Percentiles rank a stretch among this genome's conserved stretches.
phyloP scores from a whole-genome alignment of 2,113 vertebrate genomes.

The Tretioscincus oriximinensis region DNA sequence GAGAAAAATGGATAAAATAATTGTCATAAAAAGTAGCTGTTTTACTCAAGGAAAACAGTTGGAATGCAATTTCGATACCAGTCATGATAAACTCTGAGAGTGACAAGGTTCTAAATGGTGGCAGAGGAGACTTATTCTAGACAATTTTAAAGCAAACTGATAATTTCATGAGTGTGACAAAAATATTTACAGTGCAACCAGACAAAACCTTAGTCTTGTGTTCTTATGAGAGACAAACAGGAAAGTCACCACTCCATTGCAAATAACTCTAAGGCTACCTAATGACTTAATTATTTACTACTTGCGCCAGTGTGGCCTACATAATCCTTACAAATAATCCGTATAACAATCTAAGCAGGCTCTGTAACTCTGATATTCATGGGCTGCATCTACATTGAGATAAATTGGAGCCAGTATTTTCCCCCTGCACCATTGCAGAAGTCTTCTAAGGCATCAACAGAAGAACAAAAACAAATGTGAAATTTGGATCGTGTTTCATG shows the following conservation, averaged over 20 bases:
- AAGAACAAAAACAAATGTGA: too few species aligned
- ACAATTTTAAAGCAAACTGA: background rate
- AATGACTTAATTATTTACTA: background rate
- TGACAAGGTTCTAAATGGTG: constrained; percentile 1
- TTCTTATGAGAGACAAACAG: background rate
- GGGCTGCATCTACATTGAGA: too few species aligned
- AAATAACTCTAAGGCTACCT: background rate
- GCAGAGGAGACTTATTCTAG: background rate
- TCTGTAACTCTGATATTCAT: background rate
- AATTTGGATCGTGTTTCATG: too few species aligned
- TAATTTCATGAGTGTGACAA: background rate
- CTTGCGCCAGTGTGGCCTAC: background rate
- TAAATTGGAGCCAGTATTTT: too few species aligned
- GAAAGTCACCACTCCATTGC: background rate
- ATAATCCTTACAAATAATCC: too few species aligned
- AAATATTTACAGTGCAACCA: background rate
- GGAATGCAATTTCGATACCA: background rate
- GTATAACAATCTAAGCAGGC: background rate
- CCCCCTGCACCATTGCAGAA: too few species aligned
- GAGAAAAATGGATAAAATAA: background rate
- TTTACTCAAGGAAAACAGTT: background rate
- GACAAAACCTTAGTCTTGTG: background rate
- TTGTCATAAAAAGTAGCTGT: background rate
- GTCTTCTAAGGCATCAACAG: too few species aligned
- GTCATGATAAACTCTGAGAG: accelerated